These are phyloP conservation scores for Falco cherrug DNA, from an alignment of 2,797 vertebrate species.

Conservation along the genomic window DNA sequence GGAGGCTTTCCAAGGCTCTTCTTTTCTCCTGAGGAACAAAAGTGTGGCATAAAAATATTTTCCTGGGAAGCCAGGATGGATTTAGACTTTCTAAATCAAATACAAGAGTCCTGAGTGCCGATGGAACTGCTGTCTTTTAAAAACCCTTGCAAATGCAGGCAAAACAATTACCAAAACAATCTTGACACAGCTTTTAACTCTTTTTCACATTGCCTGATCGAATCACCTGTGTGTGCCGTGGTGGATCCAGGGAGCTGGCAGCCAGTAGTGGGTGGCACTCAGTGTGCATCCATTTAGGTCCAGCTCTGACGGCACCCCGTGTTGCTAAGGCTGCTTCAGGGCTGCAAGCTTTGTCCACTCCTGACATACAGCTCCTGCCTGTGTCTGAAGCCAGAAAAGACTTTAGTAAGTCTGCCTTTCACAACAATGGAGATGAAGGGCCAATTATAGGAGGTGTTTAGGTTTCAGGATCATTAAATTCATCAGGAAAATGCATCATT, in stretches of 20 bases:
- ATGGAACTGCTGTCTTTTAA: not conserved
- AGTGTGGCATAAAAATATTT: not conserved
- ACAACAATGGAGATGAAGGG: not conserved
- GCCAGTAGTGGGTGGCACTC: accelerated
- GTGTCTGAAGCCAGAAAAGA: not conserved
- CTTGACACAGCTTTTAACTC: not conserved
- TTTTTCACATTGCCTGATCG: not conserved
- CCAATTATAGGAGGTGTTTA: conserved; percentile 10
- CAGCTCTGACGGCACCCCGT: accelerated
- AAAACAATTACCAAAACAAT: not conserved
- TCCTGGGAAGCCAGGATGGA: not conserved
- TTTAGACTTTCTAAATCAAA: not conserved
- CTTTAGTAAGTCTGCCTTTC: conserved; percentile 24
- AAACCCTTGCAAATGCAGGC: not conserved
- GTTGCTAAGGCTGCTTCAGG: not conserved
- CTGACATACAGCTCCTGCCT: not conserved
- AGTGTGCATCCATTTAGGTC: not conserved
- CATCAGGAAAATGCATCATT: not conserved
- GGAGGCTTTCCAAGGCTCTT: not conserved
- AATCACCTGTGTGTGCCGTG: accelerated
- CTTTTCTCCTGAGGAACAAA: not conserved
- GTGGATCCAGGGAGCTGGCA: not conserved
- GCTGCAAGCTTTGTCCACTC: not conserved
- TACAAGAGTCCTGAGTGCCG: not conserved
- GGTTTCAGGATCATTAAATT: conserved; percentile 38